These are phyloP conservation scores for Spea hammondii DNA, from an alignment of 2,797 vertebrate genomes.

Conservation along the genomic window DNA sequence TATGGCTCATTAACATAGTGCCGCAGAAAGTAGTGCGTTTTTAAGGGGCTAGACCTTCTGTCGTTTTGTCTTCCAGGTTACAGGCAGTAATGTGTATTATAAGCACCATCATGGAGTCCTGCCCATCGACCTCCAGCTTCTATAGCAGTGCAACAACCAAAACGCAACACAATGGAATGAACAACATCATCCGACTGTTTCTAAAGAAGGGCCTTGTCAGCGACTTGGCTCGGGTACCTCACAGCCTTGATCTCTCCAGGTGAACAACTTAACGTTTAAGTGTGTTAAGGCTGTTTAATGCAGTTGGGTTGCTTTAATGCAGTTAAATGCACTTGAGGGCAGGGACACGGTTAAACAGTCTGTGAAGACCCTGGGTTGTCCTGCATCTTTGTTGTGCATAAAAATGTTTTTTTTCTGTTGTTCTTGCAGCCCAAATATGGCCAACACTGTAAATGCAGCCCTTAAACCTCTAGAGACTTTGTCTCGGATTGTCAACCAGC, in stretches of 20 bases:
- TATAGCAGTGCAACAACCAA: conserved; percentile 92
- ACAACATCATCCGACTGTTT: conserved; percentile 95
- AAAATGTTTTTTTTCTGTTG: conserved; percentile 11
- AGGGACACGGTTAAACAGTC: too few species aligned
- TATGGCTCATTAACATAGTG: too few species aligned
- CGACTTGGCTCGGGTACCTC: conserved; percentile 90
- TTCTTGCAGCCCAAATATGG: conserved; percentile 88
- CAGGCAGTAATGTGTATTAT: conserved; percentile 98
- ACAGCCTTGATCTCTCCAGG: conserved; percentile 95
- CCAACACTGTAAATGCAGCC: conserved; percentile 94
- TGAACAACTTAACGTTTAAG: conserved; percentile 45
- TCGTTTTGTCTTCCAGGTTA: conserved; percentile 68
- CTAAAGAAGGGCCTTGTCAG: conserved; percentile 95
- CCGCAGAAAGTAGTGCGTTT: too few species aligned
- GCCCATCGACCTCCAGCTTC: conserved; percentile 95
- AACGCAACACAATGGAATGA: conserved; percentile 95
- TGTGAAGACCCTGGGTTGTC: too few species aligned
- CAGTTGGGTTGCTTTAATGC: too few species aligned
- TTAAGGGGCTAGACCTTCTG: too few species aligned
- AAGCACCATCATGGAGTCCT: conserved; percentile 98
- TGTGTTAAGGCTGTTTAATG: background rate
- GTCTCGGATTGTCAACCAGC: conserved; percentile 94
- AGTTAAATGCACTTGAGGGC: background rate
- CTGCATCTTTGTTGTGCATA: too few species aligned
- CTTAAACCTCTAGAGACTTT: conserved; percentile 92